Base-by-base conservation (phyloP, 2,888 invertebrate genomes). In the Andrena marginata region DNA sequence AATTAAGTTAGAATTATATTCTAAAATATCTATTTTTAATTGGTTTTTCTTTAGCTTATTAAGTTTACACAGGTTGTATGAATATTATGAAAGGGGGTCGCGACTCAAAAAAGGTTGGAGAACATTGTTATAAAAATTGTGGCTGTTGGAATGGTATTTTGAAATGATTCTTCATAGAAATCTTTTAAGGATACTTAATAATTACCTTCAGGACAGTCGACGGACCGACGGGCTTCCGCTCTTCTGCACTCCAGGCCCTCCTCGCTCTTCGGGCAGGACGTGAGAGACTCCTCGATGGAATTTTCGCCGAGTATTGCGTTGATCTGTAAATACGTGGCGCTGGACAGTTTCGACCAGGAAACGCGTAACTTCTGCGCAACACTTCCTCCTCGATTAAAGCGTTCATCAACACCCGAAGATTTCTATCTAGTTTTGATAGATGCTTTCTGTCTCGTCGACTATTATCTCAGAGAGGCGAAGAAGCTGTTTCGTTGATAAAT, bases 201-300 rank as follows among this genome's bases (percentile, higher is more conserved):
- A 63, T 92, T 91, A 94, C 94, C 94, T 90, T 92, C 90, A 2
- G 94, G 94, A 90, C 94, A 94, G 80, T 94, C 94, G 51, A 92
- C 93, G 49, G 94, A 93, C 81, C 93, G 90, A 10, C 94, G 92
- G 33, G 94, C 94, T 87, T 94, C 94, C 20, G 93, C 92, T 85
- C 94, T 91, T 80, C 94, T 89, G 85, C 94, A 94, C 75, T 93
- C 93, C 64, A 94, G 89, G 35, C 94, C 94, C 63, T 94, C 93
- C 10, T 94, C 93, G 35, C 94, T 94, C 70, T 91, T 91, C 3
- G 94, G 93, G 79, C 94, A 94, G 69, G 90, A 87, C 35, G 92
- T 90, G 63, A 90, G 87, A 29, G 89, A 90, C 23, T 92, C 91
- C 71, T 91, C 91, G 62, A 92, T 90, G 5, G 89, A 89, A 84